Conservation (phyloP, 2,113 vertebrate species). For the Opisthocomus hoazin region DNA sequence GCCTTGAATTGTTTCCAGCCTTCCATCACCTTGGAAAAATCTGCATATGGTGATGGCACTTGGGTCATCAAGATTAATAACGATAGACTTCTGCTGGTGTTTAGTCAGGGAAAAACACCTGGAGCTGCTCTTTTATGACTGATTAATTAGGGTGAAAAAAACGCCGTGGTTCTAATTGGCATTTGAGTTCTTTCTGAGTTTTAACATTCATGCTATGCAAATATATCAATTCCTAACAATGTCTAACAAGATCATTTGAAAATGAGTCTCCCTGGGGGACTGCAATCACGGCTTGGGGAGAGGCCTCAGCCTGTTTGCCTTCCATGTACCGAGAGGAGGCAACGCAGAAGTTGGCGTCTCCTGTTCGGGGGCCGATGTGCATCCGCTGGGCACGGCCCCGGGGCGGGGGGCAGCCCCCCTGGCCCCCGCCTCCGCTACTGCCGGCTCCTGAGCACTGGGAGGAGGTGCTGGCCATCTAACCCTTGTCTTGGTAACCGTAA, state of each 20-base stretch:
- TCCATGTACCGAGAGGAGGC: background rate
- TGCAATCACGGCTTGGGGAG: slow-evolving; percentile 8
- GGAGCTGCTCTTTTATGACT: slow-evolving; percentile 50
- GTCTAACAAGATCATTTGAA: slow-evolving; percentile 67
- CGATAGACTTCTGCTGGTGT: background rate
- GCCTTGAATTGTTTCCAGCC: fast-evolving
- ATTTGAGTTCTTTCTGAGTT: slow-evolving; percentile 48
- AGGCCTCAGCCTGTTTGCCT: background rate
- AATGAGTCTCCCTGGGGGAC: slow-evolving; percentile 48
- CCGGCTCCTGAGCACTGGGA: fast-evolving
- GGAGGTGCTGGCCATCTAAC: fast-evolving
- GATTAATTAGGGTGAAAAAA: slow-evolving; percentile 58
- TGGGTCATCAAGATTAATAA: slow-evolving; percentile 29
- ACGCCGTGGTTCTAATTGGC: slow-evolving; percentile 16
- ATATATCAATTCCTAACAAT: slow-evolving; percentile 56
- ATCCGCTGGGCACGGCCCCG: fast-evolving
- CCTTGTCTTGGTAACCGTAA: fast-evolving
- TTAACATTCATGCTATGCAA: slow-evolving; percentile 70
- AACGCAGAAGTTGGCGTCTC: background rate
- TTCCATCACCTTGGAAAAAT: background rate
- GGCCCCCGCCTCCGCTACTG: fast-evolving
- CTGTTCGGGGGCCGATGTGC: fast-evolving
- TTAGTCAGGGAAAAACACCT: slow-evolving; percentile 46
- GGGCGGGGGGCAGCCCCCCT: background rate
- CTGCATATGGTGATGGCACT: background rate